phyloP scores from a whole-genome alignment of 2,888 invertebrate genomes.

The Erpobdella octoculata region DNA sequence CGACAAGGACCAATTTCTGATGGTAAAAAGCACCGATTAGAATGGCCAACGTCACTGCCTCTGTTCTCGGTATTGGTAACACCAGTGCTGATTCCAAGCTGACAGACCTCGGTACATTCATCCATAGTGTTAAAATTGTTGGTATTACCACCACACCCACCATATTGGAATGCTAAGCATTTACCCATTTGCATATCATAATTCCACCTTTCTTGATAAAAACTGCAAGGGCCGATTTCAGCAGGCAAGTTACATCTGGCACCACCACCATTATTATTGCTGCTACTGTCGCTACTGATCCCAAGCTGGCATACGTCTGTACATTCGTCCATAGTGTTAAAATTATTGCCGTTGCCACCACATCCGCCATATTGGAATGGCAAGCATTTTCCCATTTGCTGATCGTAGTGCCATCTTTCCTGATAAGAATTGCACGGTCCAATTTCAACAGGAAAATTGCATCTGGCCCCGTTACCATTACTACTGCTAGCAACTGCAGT shows the following conservation, averaged over 20 bases:
- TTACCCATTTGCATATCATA: constrained; percentile 59
- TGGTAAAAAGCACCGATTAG: constrained; percentile 6
- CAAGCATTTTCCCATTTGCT: constrained; percentile 59
- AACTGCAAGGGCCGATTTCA: constrained; percentile 29
- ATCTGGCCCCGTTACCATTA: constrained; percentile 47
- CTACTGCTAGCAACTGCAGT: background rate
- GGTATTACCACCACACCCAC: constrained; percentile 76
- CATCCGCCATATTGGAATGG: constrained; percentile 74
- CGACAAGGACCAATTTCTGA: constrained; percentile 13
- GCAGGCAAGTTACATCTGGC: constrained; percentile 18
- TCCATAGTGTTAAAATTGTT: constrained; percentile 62
- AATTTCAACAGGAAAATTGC: constrained; percentile 60
- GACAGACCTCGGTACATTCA: constrained; percentile 38
- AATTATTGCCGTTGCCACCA: constrained; percentile 74
- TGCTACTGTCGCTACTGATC: background rate
- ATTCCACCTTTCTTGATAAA: constrained; percentile 61
- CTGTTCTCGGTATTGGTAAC: background rate
- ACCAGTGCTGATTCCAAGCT: background rate
- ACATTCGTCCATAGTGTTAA: constrained; percentile 51
- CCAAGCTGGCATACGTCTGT: background rate
- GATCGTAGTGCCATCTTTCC: constrained; percentile 67
- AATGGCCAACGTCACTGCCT: background rate
- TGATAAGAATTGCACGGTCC: constrained; percentile 66
- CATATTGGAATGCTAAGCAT: constrained; percentile 61
- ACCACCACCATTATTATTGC: too few relatives aligned